Evolutionary conservation across 2,113 vertebrate genomes (phyloP), one percentile per base, ranked within the genome.

Genomic region (Hassar affinis): DNA sequence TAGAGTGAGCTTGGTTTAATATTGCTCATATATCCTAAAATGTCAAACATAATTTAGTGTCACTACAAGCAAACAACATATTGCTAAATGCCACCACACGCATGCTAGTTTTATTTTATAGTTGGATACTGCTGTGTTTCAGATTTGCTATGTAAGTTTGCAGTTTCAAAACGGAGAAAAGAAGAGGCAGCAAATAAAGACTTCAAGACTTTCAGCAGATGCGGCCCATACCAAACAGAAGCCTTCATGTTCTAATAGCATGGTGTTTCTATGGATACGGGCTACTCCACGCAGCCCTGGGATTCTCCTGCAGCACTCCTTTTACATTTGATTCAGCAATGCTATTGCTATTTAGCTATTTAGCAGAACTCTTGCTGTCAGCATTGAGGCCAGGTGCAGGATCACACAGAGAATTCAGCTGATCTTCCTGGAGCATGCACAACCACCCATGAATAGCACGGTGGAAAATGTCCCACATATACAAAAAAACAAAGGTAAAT

Each of bases 251-350:
- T 61, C 18, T 52, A 45, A 84, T 84, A 85, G 78, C 86, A 82
- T 85, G 81, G 33, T 52, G 89, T 90, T 90, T 84, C 89, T 84
- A 89, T 90, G 89, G 88, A 86, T 89, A 90, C 87, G 15, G 84
- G 59, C 81, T 82, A 79, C 79, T 82, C 78, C 82, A 79, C 81
- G 80, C 77, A 84, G 75, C 77, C 79, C 69, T 78, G 88, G 79
- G 78, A 85, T 78, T 79, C 62, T 84, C 79, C 66, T 68, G 64
- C 71, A 76, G 83, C 85, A 85, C 78, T 84, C 83, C 82, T 80
- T 45, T 75, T 84, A 57, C 84, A 81, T 84, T 83, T 74, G 69
- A 87, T 81, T 86, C 74, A 69, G 80, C 61, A 82, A n/a, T n/a
- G n/a, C n/a, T n/a, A n/a, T n/a, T n/a, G n/a, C n/a, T 61, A 59